Base-by-base conservation (phyloP, 2,113 vertebrate species). In the Scomber japonicus region DNA sequence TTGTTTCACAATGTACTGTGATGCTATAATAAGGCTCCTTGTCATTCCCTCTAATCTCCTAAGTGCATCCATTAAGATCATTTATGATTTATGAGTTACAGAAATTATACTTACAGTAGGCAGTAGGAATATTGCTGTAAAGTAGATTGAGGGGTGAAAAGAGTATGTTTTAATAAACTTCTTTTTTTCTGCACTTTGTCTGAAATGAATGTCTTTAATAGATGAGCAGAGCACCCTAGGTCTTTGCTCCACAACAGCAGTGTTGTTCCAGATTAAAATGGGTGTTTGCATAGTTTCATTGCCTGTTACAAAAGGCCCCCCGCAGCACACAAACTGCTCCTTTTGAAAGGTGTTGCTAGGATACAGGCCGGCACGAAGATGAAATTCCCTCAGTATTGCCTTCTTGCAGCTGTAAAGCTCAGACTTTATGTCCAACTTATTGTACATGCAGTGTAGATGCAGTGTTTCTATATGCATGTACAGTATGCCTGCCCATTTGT, bases 301-400 rank as follows among this genome's bases (percentile, higher is more conserved):
- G 92, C 88, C 75, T 86, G 88, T 44, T 90, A 92, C 87, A 95
- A 92, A 91, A 87, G 70, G 21, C 75, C 89, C 89, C 90, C 86
- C 16, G 45, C 79, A 63, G 91, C 82, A 84, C 72, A 79, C 74
- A 91, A 88, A 93, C 92, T 87, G 89, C 81, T 94, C 84, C 79
- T 95, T 95, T 95, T 94, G 85, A 95, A 93, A 91, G 85, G 83
- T 94, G 96, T 97, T 97, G 96, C 97, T 97, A 97, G 95, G 97
- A 96, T 94, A 96, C 95, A 67, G 74, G 85, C 87, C 67, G 80
- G 75, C 88, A 90, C 87, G 82, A 91, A 93, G 91, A 94, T 94
- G 71, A 95, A 95, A 93, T 93, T 76, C 88, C 79, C 73, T 87
- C 88, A 88, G 86, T 94, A 86, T 62, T 83, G 86, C 59, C 80